A percentile compares a stretch with the other conserved stretches of the same genome.
These are phyloP conservation scores for Oxycera nigricornis DNA, from an alignment of 2,888 invertebrate genomes.

Conservation along the genomic window DNA sequence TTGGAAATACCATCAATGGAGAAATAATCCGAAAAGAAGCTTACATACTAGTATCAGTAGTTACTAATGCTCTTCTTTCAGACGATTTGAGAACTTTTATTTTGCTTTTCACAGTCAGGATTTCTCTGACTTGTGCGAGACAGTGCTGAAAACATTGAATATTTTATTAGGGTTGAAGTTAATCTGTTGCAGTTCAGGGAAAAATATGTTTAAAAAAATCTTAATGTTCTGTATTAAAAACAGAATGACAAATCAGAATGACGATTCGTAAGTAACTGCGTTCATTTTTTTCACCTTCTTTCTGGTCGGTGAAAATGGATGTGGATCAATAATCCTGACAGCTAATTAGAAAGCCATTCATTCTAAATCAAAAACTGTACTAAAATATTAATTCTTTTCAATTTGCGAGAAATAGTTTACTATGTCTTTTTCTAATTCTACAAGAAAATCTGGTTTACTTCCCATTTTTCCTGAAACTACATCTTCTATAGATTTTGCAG, in stretches of 20 bases:
- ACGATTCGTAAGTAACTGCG: no score
- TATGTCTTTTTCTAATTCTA: not conserved
- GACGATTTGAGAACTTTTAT: no score
- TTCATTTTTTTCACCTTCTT: no score
- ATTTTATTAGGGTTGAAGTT: no score
- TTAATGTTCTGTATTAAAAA: not conserved
- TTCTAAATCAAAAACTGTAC: not conserved
- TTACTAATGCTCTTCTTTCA: no score
- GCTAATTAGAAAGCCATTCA: not conserved
- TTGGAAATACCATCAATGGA: not conserved
- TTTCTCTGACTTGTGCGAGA: no score
- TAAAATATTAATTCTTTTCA: not conserved
- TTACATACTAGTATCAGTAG: no score
- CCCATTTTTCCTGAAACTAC: not conserved
- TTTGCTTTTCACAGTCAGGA: no score
- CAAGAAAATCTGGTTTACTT: not conserved
- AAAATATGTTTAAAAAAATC: not conserved
- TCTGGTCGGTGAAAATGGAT: not conserved
- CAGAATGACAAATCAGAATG: not conserved
- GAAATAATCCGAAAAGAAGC: not conserved
- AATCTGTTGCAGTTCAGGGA: not conserved
- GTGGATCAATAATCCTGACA: not conserved
- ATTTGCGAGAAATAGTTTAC: not conserved
- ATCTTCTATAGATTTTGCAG: no score
- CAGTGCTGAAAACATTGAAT: no score